Evolutionary conservation across 2,113 vertebrate genomes (phyloP), one percentile per base, ranked within the genome.

Genomic region (Eptatretus burgeri): DNA sequence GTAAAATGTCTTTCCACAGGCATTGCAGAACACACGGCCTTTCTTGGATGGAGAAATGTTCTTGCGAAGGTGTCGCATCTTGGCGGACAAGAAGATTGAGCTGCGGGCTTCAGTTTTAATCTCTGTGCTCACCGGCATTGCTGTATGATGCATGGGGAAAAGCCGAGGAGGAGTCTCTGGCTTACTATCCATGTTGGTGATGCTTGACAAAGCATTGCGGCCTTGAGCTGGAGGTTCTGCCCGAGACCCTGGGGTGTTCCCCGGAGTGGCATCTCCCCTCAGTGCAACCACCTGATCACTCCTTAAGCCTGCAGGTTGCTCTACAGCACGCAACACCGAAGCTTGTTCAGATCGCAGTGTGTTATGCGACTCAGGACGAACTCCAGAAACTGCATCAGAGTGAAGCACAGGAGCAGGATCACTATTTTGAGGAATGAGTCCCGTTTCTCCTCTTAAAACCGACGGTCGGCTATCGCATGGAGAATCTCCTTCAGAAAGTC

Each of bases 1-100:
- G 51, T 98, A 98, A 73, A 98, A 98, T 14, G 91, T 98, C 75
- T 98, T 98, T 66, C 89, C 89, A 70, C 89, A 98, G 13, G 91
- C 86, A 51, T 93, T 95, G 76, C 91, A 98, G 74, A 91, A 93
- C 64, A 98, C 91, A 16, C 91, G 83, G 66, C 91, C 91, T 70
- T 98, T 95, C 66, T 88, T 81, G 1, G 91, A 93, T n/a, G 85
- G 84, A 4, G 85, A 74, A 14, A 85, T 88, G 83, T 93, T 93
- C 67, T 88, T 81, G 11, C 87, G 82, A 82, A 98, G 93, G 66
- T 88, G 82, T 71, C 95, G 86, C 77, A 98, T 93, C 20, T 60
- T 60, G n/a, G 56, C 56, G n/a, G 56, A 60, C 10, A 60, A 60
- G 20, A 60, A 60, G n/a, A 60, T 60, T 10, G n/a, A 17, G n/a